Base-by-base conservation (phyloP, 2,888 invertebrate genomes). In the Labia minor region DNA sequence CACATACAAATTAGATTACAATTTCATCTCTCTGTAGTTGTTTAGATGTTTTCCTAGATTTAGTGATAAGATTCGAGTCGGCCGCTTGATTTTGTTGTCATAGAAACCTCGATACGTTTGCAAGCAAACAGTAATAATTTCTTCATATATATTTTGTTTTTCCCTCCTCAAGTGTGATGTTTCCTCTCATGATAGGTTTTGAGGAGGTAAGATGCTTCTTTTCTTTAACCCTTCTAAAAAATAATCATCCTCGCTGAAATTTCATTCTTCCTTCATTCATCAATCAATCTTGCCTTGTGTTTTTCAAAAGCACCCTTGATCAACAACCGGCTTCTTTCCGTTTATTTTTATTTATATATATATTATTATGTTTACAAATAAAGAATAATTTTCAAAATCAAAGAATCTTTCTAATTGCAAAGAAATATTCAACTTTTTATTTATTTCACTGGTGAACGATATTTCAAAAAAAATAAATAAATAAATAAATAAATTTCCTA, bases 41-140 rank as follows among this genome's bases (percentile, higher is more conserved):
- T 16, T 33, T 8, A 33, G 6, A 6, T 33, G 33, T 11, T 11
- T 49, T 49, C 49, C 16, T 49, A 49, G 49, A 8, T 26, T 11
- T 49, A n/a, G 49, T 49, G 49, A 49, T 49, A 49, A 49, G 49
- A 49, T 49, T 49, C 49, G 49, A 49, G 49, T 49, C 49, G 49
- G 49, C 49, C 49, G 49, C 49, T 49, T 49, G 49, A n/a, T 49
- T 49, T 49, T 16, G 49, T 49, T 49, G 49, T 49, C 49, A 49
- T 49, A 49, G 49, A 16, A 49, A 49, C 49, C n/a, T 16, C 49
- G 14, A 8, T 49, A 16, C 49, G 49, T 16, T 49, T 49, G 49
- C 14, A n/a, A 49, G 49, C 49, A 49, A 49, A 49, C 49, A 49
- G 49, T 49, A 16, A n/a, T 49, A 49, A 3, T 49, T 26, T 3